Base-by-base conservation (phyloP, 2,888 invertebrate species). In the Tillus elongatus region DNA sequence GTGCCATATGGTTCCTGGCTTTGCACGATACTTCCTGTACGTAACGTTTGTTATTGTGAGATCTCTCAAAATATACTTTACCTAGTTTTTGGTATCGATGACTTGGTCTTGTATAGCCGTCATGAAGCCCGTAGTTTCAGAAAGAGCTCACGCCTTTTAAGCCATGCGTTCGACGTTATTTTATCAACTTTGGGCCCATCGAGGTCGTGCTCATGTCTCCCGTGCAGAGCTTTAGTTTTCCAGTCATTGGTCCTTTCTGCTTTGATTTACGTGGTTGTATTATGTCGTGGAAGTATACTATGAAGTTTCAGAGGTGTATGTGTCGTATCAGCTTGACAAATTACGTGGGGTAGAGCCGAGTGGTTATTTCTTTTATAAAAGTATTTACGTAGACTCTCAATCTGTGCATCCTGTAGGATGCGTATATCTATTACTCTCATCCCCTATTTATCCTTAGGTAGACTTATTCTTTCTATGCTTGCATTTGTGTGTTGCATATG, bases 41-140 rank as follows among this genome's bases (percentile, higher is more conserved):
- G n/a, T n/a, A n/a, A n/a, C n/a, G n/a, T n/a, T n/a, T n/a, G n/a
- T n/a, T n/a, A n/a, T n/a, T n/a, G n/a, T n/a, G n/a, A n/a, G n/a
- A n/a, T n/a, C 6, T 19, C 24, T 6, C n/a, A 8, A 6, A 19
- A 8, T n/a, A 19, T 19, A n/a, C 24, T n/a, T 19, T n/a, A 19
- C 6, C 6, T 19, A 19, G 24, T 19, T 19, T n/a, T n/a, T 19
- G 6, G 24, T 19, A 19, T 19, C 24, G 6, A 19, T n/a, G 6
- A 19, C 24, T 19, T 19, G 24, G 24, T 19, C 24, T n/a, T 19
- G 24, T 8, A 19, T 19, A 6, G 24, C 24, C 24, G n/a, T 8
- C 24, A 19, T 19, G n/a, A 19, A 19, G 24, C 24, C 24, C 24
- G 6, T n/a, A 19, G 24, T 19, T n/a, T 19, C 24, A 19, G 24